Evolutionary conservation across 2,113 vertebrate species (phyloP).

Genomic region (Rhinoptilus africanus): DNA sequence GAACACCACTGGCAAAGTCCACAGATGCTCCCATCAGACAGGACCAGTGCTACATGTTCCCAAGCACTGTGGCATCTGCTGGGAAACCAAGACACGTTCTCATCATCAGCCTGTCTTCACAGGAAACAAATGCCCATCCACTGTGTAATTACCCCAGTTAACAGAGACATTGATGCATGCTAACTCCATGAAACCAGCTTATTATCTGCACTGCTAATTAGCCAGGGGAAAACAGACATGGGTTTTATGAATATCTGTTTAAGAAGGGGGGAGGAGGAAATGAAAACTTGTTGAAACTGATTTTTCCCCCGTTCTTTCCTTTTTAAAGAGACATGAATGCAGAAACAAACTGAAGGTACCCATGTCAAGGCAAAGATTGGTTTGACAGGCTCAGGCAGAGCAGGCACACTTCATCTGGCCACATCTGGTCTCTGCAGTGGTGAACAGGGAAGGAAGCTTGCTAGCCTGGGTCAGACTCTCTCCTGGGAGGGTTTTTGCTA

Average conservation of each 20-base stretch:
- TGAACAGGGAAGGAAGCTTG: background rate
- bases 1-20: background rate
- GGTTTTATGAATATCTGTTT: background rate
- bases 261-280: background rate
- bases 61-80: background rate
- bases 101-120: background rate
- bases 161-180: slow-evolving; percentile 50
- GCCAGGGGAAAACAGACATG: slow-evolving; percentile 13
- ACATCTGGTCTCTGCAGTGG: background rate
- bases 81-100: background rate
- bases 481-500: background rate
- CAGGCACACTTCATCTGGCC: background rate
- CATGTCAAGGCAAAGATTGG: background rate
- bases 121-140: slow-evolving; percentile 41
- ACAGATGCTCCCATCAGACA: background rate
- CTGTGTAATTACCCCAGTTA: slow-evolving; percentile 61
- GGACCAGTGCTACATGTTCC: background rate
- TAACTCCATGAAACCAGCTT: slow-evolving; percentile 37
- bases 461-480: background rate
- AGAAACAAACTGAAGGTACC: background rate
- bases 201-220: slow-evolving; percentile 62
- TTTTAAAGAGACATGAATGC: background rate
- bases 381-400: background rate
- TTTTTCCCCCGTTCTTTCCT: background rate
- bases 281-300: background rate